These are phyloP conservation scores for Caenorhabditis japonica DNA, from an alignment of 2,888 invertebrate genomes.

Conservation along the genomic window DNA sequence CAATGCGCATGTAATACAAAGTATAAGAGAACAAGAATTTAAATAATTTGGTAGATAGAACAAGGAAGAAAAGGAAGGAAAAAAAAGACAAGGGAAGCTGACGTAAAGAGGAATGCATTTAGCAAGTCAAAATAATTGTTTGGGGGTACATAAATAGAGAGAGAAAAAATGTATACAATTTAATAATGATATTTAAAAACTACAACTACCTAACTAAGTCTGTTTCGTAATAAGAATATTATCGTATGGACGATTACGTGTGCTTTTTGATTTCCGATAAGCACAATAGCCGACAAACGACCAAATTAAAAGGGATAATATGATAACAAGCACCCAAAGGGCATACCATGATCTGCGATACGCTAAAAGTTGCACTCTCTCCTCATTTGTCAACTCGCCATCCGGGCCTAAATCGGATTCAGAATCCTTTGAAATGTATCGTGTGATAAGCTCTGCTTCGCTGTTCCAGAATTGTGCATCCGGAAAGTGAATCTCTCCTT, in stretches of 20 bases:
- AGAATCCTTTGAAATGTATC: constrained; percentile 59
- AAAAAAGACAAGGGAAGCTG: constrained; percentile 3
- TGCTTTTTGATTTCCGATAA: constrained; percentile 63
- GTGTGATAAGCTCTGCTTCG: constrained; percentile 67
- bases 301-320: constrained; percentile 74
- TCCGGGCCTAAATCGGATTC: constrained; percentile 61
- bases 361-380: constrained; percentile 72
- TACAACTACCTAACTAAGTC: neutral
- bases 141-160: too few relatives aligned
- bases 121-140: constrained; percentile 6
- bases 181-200: too few relatives aligned
- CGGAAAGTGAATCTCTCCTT: constrained; percentile 73
- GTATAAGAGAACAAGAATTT: too few relatives aligned
- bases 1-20: too few relatives aligned
- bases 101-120: constrained; percentile 25
- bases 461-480: constrained; percentile 76
- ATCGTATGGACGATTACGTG: constrained; percentile 70
- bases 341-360: constrained; percentile 76
- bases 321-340: constrained; percentile 75
- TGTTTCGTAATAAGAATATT: constrained; percentile 64
- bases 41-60: too few relatives aligned
- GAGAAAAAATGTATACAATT: too few relatives aligned
- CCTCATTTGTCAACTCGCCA: constrained; percentile 70
- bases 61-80: too few relatives aligned
- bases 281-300: constrained; percentile 68